A percentile compares a stretch with the other conserved stretches of the same genome.
These are phyloP conservation scores for Pristionchus exspectatus DNA, from an alignment of 2,888 invertebrate genomes.

Conservation along the genomic window DNA sequence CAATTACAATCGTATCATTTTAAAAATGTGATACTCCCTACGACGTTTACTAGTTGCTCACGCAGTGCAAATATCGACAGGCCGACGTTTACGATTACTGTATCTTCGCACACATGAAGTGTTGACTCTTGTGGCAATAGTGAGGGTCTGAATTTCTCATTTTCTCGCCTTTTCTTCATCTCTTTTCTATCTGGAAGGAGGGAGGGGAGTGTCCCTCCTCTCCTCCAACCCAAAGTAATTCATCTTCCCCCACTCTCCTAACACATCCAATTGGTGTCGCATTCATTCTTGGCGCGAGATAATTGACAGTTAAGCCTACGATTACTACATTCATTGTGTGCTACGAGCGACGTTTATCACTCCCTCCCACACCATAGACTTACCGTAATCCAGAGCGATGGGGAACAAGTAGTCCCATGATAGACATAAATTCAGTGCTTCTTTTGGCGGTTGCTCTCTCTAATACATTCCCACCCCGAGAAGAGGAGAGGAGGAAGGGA, in stretches of 20 bases:
- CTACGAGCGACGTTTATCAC: background rate
- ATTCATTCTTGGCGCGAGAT: background rate
- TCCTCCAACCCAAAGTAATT: constrained; percentile 14
- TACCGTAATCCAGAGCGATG: constrained; percentile 15
- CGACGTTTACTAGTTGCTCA: constrained; percentile 35
- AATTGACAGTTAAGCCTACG: constrained; percentile 41
- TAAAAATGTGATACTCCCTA: too few relatives aligned
- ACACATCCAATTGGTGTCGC: constrained; percentile 42
- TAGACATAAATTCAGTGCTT: constrained; percentile 48
- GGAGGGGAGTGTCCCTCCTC: background rate
- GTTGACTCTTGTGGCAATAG: constrained; percentile 45
- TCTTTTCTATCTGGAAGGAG: constrained; percentile 10
- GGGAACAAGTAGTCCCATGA: constrained; percentile 39
- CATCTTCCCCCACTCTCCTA: constrained; percentile 40
- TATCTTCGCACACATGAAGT: constrained; percentile 28
- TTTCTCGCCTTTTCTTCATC: constrained; percentile 30
- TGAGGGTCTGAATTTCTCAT: constrained; percentile 42
- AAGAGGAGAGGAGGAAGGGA: background rate
- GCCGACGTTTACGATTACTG: constrained; percentile 24
- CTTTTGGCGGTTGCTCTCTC: constrained; percentile 37
- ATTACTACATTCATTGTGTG: background rate
- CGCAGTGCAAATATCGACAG: constrained; percentile 22
- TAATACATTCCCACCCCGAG: background rate
- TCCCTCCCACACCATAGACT: background rate
- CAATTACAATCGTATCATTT: too few relatives aligned